Base-by-base conservation (phyloP, 2,113 vertebrate genomes). In the Macaca mulatta region DNA sequence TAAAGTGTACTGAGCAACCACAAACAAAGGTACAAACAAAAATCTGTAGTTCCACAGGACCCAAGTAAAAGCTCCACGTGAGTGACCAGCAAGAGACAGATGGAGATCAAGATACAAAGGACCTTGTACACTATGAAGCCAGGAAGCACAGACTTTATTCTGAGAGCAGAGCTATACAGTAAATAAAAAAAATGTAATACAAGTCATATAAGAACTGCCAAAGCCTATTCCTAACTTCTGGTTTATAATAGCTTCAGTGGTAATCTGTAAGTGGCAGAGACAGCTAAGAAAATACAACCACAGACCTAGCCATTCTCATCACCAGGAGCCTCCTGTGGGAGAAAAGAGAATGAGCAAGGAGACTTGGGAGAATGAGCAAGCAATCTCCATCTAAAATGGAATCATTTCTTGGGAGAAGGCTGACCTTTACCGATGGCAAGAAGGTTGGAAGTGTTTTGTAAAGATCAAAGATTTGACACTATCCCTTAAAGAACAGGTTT, bases 21-120 rank as follows among this genome's bases (percentile, higher is more conserved):
- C 11, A 93, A 38, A 92, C 81, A 92, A 38, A 92, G 2, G 43
- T 70, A 89, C 69, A 90, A 83, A 69, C 38, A 74, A 89, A 80
- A 30, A 93, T 72, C 17, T 48, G 3, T 30, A 72, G 52, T 59
- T 89, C 74, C 10, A 45, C 1, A 69, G 45, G 52, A 55, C 30
- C 89, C 74, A 74, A 90, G 38, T 79, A 81, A 93, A 96, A 95
- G 74, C 27, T 48, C 10, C 64, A 79, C 0, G 0, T 45, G 70
- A 96, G 25, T 69, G 11, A 89, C 22, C 6, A 43, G 48, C 64
- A 74, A 67, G 27, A 90, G 79, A 25, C 0, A 83, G 38, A 50
- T 32, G n/a, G 74, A 79, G 30, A 40, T 78, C 45, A 97, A 81
- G 23, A 69, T 61, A 91, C 72, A 92, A 94, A 90, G 35, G 70